Evolutionary conservation across 2,888 invertebrate species (phyloP).

Genomic region (Tillus elongatus): DNA sequence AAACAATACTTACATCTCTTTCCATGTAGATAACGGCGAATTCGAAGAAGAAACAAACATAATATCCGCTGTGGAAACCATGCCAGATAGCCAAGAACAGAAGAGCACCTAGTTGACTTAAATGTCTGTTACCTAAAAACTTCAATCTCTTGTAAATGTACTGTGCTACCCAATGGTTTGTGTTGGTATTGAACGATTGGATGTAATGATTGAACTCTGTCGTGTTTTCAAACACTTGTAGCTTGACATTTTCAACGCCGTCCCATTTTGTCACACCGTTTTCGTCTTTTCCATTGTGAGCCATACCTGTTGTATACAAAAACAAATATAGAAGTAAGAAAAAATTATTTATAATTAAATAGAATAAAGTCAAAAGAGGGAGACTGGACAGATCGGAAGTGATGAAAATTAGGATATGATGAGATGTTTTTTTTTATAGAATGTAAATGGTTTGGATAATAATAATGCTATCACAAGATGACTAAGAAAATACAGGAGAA

Average conservation of each 20-base stretch:
- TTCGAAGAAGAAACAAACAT: conserved; percentile 85
- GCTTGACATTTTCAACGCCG: conserved; percentile 81
- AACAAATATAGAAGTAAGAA: no score
- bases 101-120: conserved; percentile 76
- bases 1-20: conserved; percentile 56
- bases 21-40: conserved; percentile 80
- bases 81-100: conserved; percentile 92
- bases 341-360: no score
- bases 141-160: conserved; percentile 90
- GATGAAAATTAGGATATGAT: no score
- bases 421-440: no score
- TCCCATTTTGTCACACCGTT: conserved; percentile 65
- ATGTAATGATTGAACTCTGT: conserved; percentile 82
- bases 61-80: conserved; percentile 90
- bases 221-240: conserved; percentile 73
- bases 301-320: conserved; percentile 65
- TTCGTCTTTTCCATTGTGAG: conserved; percentile 67
- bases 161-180: conserved; percentile 89
- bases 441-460: no score
- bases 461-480: no score
- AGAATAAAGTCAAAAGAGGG: no score
- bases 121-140: conserved; percentile 71
- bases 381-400: no score
- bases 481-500: no score
- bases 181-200: conserved; percentile 88